These are phyloP conservation scores for Dromiciops gliroides DNA, from an alignment of 2,113 vertebrate genomes.

Conservation along the genomic window DNA sequence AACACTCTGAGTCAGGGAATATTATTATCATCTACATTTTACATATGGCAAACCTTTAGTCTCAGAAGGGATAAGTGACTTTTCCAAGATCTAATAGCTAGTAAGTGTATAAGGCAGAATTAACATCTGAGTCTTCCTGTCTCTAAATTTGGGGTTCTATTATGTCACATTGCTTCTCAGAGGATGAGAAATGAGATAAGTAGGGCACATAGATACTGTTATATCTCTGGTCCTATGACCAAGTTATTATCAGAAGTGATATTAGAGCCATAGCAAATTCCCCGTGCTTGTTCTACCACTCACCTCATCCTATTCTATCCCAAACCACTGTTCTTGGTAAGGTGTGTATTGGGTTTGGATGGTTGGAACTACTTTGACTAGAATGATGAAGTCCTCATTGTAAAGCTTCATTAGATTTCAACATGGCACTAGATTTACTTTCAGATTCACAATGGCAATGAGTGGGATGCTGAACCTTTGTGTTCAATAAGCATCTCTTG, in stretches of 20 bases:
- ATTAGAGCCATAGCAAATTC: background rate
- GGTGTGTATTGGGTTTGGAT: background rate
- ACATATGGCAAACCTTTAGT: background rate
- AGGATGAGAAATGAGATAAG: background rate
- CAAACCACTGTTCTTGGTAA: no score
- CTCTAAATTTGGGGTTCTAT: background rate
- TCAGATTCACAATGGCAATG: conserved; percentile 23
- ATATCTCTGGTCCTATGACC: background rate
- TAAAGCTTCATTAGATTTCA: background rate
- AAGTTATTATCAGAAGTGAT: background rate
- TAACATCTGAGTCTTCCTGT: background rate
- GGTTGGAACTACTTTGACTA: background rate
- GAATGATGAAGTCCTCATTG: background rate
- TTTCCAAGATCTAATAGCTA: background rate
- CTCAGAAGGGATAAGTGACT: background rate
- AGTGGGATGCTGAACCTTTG: background rate
- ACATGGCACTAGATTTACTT: background rate
- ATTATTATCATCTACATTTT: background rate
- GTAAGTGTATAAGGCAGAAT: background rate
- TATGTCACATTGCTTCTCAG: background rate
- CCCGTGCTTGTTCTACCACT: background rate
- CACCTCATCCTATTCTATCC: background rate
- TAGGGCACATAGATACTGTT: background rate
- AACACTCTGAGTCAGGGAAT: background rate
- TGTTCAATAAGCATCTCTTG: conserved; percentile 49